Base-by-base conservation (phyloP, 2,888 invertebrate species). In the Cerastis leucographa region DNA sequence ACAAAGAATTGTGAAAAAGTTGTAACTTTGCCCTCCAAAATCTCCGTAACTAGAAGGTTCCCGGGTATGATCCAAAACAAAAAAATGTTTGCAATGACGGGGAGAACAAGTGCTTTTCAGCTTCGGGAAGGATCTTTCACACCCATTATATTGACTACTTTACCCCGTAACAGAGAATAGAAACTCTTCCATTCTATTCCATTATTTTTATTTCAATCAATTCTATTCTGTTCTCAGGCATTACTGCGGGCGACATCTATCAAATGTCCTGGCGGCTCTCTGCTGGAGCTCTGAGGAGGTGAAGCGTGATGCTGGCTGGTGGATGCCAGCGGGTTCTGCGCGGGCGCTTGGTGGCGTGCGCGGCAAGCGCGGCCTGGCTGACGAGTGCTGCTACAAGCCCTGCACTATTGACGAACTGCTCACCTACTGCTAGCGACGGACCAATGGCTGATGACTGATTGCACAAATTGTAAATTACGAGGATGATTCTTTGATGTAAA, bases 321-420 rank as follows among this genome's bases (percentile, higher is more conserved):
- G 81, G 87, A 12, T 49, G 46, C n/a, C 40, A 8, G n/a, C 29
- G 9, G 29, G 29, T 0, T 61, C 73, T 12, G 69, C 46, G 42
- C 73, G 54, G 29, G 46, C 69, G 35, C 64, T 78, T 71, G 77
- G 42, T 75, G 78, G 74, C 0, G n/a, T 65, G 78, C 89, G 87
- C 19, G 89, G 70, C 76, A 87, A 83, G 49, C 82, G 84, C 0
- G 89, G 88, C 6, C 79, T 89, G 0, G 88, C 87, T 5, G 78
- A 88, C 12, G 91, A 92, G 71, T 92, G 91, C 85, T 92, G 92
- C 59, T 85, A 87, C 1, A 89, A 90, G 12, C 73, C 89, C 5
- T 92, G 92, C 76, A 86, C 89, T 4, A 25, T 90, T 0, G 79
- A 88, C 2, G 89, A 89, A 56, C 76, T 91, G 67, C 49, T 90